Base-by-base conservation (phyloP, 2,113 vertebrate genomes). In the Marmota flaviventris region DNA sequence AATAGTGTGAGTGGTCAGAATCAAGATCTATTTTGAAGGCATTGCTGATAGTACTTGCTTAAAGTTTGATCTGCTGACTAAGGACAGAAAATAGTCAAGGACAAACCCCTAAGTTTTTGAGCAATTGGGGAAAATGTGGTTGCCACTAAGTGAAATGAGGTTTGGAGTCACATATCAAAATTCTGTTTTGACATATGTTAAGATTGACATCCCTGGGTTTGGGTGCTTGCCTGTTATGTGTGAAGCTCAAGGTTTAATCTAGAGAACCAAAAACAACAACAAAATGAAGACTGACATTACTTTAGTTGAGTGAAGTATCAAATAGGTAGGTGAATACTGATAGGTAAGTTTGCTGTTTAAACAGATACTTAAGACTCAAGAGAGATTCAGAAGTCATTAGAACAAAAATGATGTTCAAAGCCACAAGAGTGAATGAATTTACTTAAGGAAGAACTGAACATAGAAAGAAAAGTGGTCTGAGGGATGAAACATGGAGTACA, bases 241-340 rank as follows among this genome's bases (percentile, higher is more conserved):
- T 9, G 8, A 61, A 61, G 58, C 22, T 61, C 22, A 24, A 25
- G 58, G 58, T 61, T 61, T 61, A 61, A 61, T 61, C 20, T 22
- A 22, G 7, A 61, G 58, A 24, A 25, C 58, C 22, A 61, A 6
- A 61, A 61, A 61, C 58, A 61, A 25, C 58, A 61, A 61, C 58
- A 61, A 61, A 61, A 25, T 61, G 58, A 94, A 70, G 37, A 83
- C 9, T 8, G 22, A 69, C 13, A 79, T 65, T 22, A 42, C 8
- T 89, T 81, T 85, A 93, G 34, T 91, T 70, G 85, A 95, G 42
- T 79, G 24, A 84, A 27, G 83, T 89, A 39, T 91, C 77, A 73
- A 5, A 61, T 25, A 65, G 22, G 17, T 69, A 63, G n/a, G 20
- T 93, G 51, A 81, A 77, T 89, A 37, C n/a, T 85, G 39, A 14